A percentile compares a stretch with the other conserved stretches of the same genome.
Conservation (phyloP, 2,113 vertebrate genomes). For the Aldabrachelys gigantea region DNA sequence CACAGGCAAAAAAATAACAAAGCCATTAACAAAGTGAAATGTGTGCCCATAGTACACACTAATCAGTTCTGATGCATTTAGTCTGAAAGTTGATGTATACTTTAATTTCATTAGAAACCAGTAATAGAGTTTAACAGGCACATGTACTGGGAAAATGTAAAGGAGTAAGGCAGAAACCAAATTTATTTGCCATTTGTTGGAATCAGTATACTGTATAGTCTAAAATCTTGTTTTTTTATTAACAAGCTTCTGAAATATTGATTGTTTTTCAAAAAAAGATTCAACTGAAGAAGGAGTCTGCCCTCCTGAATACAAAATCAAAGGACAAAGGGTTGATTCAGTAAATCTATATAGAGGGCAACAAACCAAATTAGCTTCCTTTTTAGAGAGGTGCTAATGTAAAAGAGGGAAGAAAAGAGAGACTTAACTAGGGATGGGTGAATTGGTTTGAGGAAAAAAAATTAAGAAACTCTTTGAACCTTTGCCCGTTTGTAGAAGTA, state of each 20-base stretch:
- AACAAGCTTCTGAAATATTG: not conserved
- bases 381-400: not conserved
- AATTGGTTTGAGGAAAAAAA: not conserved
- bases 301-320: not conserved
- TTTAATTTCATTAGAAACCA: conserved; percentile 17
- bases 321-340: not conserved
- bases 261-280: not conserved
- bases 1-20: conserved; percentile 25
- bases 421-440: not conserved
- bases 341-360: not conserved
- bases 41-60: conserved; percentile 4
- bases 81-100: conserved; percentile 4
- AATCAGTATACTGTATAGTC: not conserved
- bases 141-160: not conserved
- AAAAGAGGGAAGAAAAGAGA: not conserved
- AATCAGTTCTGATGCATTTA: conserved; percentile 17
- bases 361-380: not conserved
- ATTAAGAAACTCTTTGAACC: not conserved
- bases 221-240: not conserved
- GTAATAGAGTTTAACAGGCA: not conserved
- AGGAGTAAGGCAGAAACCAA: not conserved
- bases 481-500: not conserved
- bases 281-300: not conserved
- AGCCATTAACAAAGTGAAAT: conserved; percentile 46
- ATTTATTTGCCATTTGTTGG: not conserved